These are phyloP conservation scores for Tylochromis polylepis DNA, from an alignment of 2,113 vertebrate genomes.

Conservation along the genomic window DNA sequence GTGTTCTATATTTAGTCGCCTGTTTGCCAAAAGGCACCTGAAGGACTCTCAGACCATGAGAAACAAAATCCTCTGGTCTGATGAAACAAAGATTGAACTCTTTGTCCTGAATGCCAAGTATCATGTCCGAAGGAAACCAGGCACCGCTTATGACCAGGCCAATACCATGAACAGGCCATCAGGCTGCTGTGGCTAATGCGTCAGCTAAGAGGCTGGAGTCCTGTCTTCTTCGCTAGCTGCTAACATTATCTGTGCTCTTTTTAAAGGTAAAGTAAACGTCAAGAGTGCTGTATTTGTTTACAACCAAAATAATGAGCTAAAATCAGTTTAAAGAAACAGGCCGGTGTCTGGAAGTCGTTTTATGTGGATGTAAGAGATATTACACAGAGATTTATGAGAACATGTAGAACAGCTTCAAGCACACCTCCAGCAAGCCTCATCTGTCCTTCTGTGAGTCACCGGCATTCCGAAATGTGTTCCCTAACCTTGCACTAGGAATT, in stretches of 20 bases:
- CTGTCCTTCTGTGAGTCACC: background rate
- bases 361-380: background rate
- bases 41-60: background rate
- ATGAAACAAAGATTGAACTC: background rate
- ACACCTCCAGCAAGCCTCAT: background rate
- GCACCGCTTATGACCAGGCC: background rate
- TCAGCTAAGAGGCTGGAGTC: background rate
- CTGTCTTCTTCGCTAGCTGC: background rate
- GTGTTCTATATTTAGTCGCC: background rate
- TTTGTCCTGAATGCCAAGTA: background rate
- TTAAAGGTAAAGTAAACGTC: background rate
- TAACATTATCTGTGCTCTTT: rapidly evolving
- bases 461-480: conserved; percentile 4
- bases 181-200: background rate
- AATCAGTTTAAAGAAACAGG: background rate
- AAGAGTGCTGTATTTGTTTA: background rate
- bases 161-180: background rate
- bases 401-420: background rate
- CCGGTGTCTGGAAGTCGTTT: background rate
- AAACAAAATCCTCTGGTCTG: background rate
- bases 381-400: background rate
- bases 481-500: conserved; percentile 2
- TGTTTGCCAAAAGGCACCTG: background rate
- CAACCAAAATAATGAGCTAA: background rate
- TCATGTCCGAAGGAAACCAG: background rate